Evolutionary conservation across 2,113 vertebrate species (phyloP).

Genomic region (Sceloporus undulatus): DNA sequence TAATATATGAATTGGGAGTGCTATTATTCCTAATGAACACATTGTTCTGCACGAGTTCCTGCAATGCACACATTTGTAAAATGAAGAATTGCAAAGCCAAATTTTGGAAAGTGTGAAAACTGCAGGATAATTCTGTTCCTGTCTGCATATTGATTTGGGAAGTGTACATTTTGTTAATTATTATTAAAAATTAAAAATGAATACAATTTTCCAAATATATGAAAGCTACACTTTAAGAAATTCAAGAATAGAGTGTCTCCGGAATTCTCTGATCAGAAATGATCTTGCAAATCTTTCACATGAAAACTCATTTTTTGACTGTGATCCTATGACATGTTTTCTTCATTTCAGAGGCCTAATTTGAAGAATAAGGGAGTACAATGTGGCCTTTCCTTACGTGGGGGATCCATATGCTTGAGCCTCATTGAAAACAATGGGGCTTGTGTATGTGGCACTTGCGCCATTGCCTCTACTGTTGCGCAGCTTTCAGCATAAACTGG

Average conservation of each 20-base stretch:
- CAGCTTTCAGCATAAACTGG: too few relatives aligned
- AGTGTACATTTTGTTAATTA: background rate
- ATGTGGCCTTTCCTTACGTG: too few relatives aligned
- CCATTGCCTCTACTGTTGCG: too few relatives aligned
- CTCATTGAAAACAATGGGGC: too few relatives aligned
- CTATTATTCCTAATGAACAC: background rate
- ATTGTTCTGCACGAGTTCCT: background rate
- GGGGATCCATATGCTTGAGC: too few relatives aligned
- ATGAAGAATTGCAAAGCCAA: background rate
- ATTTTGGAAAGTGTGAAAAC: background rate
- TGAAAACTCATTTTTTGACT: background rate
- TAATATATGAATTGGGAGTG: background rate
- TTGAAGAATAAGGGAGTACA: background rate
- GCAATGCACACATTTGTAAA: background rate
- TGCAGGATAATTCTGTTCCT: background rate
- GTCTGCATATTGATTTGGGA: background rate
- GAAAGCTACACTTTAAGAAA: background rate
- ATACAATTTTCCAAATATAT: background rate
- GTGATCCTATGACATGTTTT: background rate
- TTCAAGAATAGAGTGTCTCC: background rate
- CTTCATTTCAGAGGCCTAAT: background rate
- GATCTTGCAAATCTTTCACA: background rate
- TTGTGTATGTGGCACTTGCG: too few relatives aligned
- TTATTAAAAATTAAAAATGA: background rate
- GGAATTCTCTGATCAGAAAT: background rate